Conservation (phyloP, 2,797 vertebrate genomes). For the Sorex maritimensis region DNA sequence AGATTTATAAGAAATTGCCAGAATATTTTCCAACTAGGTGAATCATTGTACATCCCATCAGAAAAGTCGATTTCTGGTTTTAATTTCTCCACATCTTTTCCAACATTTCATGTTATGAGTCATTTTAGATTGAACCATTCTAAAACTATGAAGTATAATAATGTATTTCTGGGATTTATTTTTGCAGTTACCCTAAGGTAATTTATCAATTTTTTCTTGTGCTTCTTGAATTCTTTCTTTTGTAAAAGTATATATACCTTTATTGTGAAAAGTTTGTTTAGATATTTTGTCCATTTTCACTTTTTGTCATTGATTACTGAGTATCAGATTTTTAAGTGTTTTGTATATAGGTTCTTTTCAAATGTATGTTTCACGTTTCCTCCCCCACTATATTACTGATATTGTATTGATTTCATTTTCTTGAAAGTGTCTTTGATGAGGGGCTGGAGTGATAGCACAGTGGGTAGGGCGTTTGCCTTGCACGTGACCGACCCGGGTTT, state of each 20-base stretch:
- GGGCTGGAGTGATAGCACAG: no score
- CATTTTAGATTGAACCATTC: slow-evolving; percentile 19
- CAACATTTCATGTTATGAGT: not conserved
- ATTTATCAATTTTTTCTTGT: slow-evolving; percentile 2
- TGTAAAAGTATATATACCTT: not conserved
- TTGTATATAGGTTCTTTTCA: not conserved
- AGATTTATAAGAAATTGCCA: slow-evolving; percentile 30
- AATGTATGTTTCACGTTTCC: slow-evolving; percentile 28
- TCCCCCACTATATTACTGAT: not conserved
- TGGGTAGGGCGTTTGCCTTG: no score
- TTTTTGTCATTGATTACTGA: slow-evolving; percentile 31
- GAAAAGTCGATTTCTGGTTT: not conserved
- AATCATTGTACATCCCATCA: not conserved
- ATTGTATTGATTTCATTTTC: not conserved
- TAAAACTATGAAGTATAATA: not conserved
- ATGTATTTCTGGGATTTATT: not conserved
- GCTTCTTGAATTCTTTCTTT: not conserved
- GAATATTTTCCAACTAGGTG: slow-evolving; percentile 8
- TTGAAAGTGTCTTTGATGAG: not conserved
- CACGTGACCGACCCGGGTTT: no score
- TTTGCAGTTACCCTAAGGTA: not conserved
- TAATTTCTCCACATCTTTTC: not conserved
- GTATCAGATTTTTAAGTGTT: slow-evolving; percentile 13
- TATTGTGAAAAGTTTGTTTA: not conserved
- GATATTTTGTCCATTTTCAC: slow-evolving; percentile 52